These are phyloP conservation scores for Phoeniculus purpureus DNA, from an alignment of 2,797 vertebrate genomes.

Conservation along the genomic window DNA sequence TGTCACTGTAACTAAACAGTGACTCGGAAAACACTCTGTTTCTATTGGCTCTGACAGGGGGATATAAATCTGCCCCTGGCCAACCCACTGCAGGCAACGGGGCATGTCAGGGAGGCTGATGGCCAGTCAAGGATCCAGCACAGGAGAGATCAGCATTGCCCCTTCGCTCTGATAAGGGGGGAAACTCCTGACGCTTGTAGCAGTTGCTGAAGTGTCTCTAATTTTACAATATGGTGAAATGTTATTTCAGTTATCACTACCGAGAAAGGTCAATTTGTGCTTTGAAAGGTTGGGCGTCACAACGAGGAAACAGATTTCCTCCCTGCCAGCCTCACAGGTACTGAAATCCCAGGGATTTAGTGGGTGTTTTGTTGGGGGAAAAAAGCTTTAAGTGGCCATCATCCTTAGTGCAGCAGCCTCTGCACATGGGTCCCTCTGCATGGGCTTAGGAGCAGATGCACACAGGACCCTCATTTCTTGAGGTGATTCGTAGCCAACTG, in stretches of 20 bases:
- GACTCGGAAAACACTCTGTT: slow-evolving; percentile 77
- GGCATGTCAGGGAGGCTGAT: slow-evolving; percentile 80
- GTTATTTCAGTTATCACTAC: background rate
- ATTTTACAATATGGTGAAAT: background rate
- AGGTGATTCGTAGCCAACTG: background rate
- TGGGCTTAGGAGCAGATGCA: background rate
- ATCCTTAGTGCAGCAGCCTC: background rate
- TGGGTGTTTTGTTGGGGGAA: background rate
- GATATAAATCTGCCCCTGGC: slow-evolving; percentile 87
- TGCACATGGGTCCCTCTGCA: fast-evolving
- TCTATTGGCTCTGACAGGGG: slow-evolving; percentile 87
- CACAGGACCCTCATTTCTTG: background rate
- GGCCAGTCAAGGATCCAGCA: slow-evolving; percentile 78
- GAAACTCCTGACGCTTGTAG: slow-evolving; percentile 70
- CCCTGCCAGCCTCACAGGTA: background rate
- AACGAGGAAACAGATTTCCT: background rate
- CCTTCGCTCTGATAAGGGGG: slow-evolving; percentile 47
- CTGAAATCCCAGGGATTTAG: background rate
- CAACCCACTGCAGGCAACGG: slow-evolving; percentile 82
- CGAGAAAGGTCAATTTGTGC: background rate
- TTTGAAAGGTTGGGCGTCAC: background rate
- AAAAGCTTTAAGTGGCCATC: background rate
- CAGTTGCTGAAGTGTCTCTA: slow-evolving; percentile 28
- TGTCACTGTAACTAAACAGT: slow-evolving; percentile 89
- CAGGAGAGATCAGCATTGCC: slow-evolving; percentile 75